A percentile compares a stretch with the other conserved stretches of the same genome.
Conservation (phyloP, 2,113 vertebrate genomes). For the Phaethornis superciliosus region DNA sequence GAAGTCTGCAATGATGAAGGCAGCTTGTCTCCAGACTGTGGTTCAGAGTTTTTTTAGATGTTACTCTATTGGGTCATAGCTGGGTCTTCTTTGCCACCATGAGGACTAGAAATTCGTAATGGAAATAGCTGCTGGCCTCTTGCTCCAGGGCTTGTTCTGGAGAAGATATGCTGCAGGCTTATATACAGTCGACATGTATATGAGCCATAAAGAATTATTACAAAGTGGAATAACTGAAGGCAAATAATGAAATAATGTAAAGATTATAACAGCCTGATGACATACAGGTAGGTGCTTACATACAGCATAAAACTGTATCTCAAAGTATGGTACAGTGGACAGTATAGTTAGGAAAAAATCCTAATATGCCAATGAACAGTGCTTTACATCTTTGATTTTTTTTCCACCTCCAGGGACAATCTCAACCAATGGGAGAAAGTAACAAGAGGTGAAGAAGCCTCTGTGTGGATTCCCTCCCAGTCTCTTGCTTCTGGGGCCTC, state of each 20-base stretch:
- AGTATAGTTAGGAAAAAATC: not conserved
- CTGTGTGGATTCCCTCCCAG: slow-evolving; percentile 72
- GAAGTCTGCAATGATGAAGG: not conserved
- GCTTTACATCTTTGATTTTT: not conserved
- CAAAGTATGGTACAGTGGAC: not conserved
- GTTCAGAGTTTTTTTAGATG: not conserved
- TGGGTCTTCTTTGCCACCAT: not conserved
- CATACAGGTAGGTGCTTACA: not conserved
- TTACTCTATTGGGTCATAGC: not conserved
- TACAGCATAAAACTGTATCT: not conserved
- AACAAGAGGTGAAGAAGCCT: slow-evolving; percentile 86
- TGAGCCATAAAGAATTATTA: not conserved
- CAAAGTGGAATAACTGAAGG: not conserved
- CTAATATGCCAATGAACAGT: not conserved
- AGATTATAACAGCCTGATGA: not conserved
- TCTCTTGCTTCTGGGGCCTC: slow-evolving; percentile 61
- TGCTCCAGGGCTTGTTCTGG: not conserved
- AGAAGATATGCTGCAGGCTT: not conserved
- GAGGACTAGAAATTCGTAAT: not conserved
- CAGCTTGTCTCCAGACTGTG: not conserved
- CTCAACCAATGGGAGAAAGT: slow-evolving; percentile 95
- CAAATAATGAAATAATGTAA: not conserved
- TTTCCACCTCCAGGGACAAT: slow-evolving; percentile 84
- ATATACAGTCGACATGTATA: not conserved
- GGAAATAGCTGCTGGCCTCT: not conserved